A percentile compares a stretch with the other conserved stretches of the same genome.
phyloP scores from a whole-genome alignment of 2,888 invertebrate genomes.

The Nephrotoma guestfalica region DNA sequence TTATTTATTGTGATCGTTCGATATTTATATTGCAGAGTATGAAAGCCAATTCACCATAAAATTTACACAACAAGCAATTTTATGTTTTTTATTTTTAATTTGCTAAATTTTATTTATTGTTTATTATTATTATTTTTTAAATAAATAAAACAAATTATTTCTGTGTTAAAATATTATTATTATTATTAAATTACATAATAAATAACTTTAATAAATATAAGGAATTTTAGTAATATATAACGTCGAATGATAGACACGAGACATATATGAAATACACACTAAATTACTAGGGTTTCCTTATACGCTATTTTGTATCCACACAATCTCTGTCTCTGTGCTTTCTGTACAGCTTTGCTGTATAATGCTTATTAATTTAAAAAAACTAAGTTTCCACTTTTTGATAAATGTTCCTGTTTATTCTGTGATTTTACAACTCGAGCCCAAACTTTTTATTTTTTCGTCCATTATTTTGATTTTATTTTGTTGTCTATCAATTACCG shows the following conservation, averaged over 20 bases:
- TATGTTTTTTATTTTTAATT: background rate
- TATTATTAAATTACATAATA: background rate
- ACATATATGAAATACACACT: background rate
- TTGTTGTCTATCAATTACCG: background rate
- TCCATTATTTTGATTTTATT: background rate
- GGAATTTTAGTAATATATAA: background rate
- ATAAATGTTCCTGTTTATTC: background rate
- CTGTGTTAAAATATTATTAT: background rate
- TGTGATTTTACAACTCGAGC: background rate
- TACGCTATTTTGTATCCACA: background rate
- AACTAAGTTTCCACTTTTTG: background rate
- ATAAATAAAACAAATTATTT: background rate
- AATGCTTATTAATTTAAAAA: background rate
- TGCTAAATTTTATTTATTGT: background rate
- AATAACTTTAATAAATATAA: background rate
- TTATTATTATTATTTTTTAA: background rate
- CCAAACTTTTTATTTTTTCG: background rate
- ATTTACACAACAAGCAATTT: background rate
- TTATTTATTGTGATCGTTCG: background rate
- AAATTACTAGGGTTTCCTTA: background rate
- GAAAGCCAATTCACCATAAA: background rate
- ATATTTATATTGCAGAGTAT: background rate
- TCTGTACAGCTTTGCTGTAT: background rate
- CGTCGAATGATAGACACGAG: background rate
- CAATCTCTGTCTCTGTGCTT: background rate